Evolutionary conservation across 1,140 invertebrate species (phyloP), one percentile per base, ranked within the genome.

Genomic region (Solenopsis fugax): DNA sequence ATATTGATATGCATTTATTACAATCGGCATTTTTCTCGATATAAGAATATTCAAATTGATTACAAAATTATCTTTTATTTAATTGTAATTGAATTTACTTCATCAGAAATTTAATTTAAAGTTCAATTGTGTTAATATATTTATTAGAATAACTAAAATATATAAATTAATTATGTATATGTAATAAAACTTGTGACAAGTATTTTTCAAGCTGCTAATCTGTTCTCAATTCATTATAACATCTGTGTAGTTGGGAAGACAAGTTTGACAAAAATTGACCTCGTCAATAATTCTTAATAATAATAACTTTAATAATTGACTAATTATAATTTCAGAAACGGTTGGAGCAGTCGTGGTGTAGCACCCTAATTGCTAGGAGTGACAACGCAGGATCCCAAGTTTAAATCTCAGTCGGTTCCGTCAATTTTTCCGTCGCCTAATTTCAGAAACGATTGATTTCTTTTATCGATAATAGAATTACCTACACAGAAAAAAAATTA

Each of bases 71-170:
- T 48, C 41, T 48, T 71, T 71, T 24, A 21, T 37, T 54, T 37
- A 54, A 54, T 52, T 13, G 21, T 34, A 9, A 75, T 16, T 73
- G 4, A 21, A 34, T 52, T 54, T 24, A 71, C 9, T 24, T 29
- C 13, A 52, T 12, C 13, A n/a, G 16, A 34, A 73, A 73, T 73
- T 54, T 54, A 73, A 73, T 50, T 72, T 18, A n/a, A 72, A 52
- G 9, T 37, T 18, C 52, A 73, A 73, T 48, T 7, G 16, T 34
- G 6, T 29, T 21, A 48, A 16, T 29, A 9, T 34, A 34, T 72
- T 71, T 67, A 41, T n/a, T 21, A 67, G 21, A 50, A 48, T 24
- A 71, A 48, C 6, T 50, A 29, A 48, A 69, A 29, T 29, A 21
- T 4, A 37, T 75, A 21, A 54, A 37, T n/a, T 73, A 58, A 37